phyloP scores from a whole-genome alignment of 92 coral and sea anemone species.

The Porites cylindrica region DNA sequence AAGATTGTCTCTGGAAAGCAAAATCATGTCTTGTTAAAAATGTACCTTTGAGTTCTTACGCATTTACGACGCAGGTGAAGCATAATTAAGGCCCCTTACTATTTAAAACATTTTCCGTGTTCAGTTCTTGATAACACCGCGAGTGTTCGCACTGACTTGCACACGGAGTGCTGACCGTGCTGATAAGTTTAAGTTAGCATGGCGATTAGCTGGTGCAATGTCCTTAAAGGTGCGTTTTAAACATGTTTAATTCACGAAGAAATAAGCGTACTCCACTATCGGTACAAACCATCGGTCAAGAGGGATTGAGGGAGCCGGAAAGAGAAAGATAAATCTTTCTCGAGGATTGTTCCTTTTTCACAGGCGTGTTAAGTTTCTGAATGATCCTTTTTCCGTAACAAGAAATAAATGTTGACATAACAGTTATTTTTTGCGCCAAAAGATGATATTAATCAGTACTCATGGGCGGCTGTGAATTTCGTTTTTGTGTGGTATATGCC shows the following conservation, averaged over 20 bases:
- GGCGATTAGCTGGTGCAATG: too few relatives aligned
- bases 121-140: background rate
- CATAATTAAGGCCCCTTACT: background rate
- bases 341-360: slow-evolving; percentile 20
- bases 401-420: slow-evolving; percentile 13
- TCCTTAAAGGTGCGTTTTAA: too few relatives aligned
- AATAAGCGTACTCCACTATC: too few relatives aligned
- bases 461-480: slow-evolving; percentile 36
- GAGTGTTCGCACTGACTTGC: background rate
- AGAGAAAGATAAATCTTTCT: background rate
- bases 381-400: slow-evolving; percentile 26
- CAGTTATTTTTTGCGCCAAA: slow-evolving; percentile 24
- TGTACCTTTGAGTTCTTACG: slow-evolving; percentile 1
- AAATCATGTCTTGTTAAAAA: background rate
- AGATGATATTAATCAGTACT: slow-evolving; percentile 21
- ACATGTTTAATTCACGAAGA: too few relatives aligned
- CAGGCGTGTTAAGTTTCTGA: slow-evolving; percentile 10
- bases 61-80: slow-evolving; percentile 13
- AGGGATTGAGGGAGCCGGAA: slow-evolving; percentile 2
- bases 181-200: too few relatives aligned
- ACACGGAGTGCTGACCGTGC: too few relatives aligned
- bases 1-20: background rate
- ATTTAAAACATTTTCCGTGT: slow-evolving; percentile 7
- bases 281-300: background rate
- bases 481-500: slow-evolving; percentile 13